These are phyloP conservation scores for Formicarius rufipectus DNA, from an alignment of 2,113 vertebrate genomes.

Conservation along the genomic window DNA sequence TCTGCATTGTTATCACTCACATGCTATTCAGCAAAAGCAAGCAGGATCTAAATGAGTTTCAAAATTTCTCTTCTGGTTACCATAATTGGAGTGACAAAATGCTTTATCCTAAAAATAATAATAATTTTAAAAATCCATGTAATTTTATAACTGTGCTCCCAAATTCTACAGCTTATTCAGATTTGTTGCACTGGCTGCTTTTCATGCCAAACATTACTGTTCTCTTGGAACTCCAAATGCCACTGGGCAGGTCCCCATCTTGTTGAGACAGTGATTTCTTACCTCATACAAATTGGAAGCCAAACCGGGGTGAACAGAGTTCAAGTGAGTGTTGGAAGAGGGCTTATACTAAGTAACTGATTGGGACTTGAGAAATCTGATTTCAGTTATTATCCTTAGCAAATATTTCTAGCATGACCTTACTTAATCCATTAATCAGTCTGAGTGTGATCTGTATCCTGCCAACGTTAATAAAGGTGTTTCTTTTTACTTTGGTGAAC, in stretches of 20 bases:
- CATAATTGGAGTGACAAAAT: not conserved
- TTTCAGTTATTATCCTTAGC: not conserved
- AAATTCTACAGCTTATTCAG: not conserved
- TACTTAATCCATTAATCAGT: not conserved
- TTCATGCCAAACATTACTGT: fast-evolving
- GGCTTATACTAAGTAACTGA: not conserved
- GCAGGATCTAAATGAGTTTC: not conserved
- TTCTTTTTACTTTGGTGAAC: not conserved
- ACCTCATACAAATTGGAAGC: not conserved
- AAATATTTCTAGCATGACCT: not conserved
- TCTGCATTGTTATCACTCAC: not conserved
- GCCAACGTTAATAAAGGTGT: not conserved
- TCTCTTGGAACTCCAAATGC: not conserved
- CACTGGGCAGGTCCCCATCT: not conserved
- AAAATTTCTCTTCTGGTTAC: not conserved
- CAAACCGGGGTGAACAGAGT: not conserved
- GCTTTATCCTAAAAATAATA: not conserved
- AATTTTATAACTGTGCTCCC: not conserved
- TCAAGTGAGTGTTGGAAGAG: not conserved
- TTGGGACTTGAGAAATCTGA: not conserved
- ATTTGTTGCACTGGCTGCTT: not conserved
- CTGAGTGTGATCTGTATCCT: not conserved
- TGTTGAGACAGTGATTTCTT: not conserved
- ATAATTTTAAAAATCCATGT: not conserved
- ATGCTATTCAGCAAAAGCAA: not conserved